phyloP scores from a whole-genome alignment of 1,140 invertebrate species.

The Cheumatopsyche charites region DNA sequence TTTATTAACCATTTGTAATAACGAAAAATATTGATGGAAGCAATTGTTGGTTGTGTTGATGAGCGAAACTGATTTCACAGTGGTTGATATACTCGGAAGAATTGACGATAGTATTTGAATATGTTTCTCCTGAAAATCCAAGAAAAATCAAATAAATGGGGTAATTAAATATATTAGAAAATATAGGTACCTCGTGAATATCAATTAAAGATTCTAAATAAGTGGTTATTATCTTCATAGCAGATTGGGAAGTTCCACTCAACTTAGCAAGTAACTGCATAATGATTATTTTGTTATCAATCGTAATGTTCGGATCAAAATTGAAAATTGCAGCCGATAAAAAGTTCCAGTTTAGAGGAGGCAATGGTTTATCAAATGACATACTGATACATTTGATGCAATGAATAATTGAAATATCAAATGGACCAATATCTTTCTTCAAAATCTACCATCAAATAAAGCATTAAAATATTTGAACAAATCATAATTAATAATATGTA shows the following conservation, averaged over 20 bases:
- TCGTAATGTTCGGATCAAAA: neutral
- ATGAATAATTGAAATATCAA: neutral
- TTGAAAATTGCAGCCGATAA: constrained; percentile 7
- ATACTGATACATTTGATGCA: constrained; percentile 19
- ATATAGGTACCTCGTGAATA: constrained; percentile 12
- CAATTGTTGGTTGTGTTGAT: neutral
- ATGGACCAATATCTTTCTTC: neutral
- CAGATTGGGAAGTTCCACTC: constrained; percentile 9
- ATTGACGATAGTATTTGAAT: neutral
- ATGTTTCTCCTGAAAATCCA: neutral
- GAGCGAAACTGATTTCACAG: neutral
- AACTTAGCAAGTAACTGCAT: constrained; percentile 6
- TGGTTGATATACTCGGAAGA: neutral
- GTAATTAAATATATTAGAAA: neutral
- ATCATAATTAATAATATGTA: neutral
- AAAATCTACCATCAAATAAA: constrained; percentile 11
- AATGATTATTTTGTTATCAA: neutral
- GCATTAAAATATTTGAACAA: too few relatives aligned
- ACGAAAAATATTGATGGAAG: neutral
- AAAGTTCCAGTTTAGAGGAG: constrained; percentile 31
- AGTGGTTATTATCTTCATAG: constrained; percentile 14
- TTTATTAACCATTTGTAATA: neutral
- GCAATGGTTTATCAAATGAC: constrained; percentile 22
- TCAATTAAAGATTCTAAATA: constrained; percentile 18
- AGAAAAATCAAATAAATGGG: neutral